Percentiles rank a stretch among this genome's conserved stretches.
These are phyloP conservation scores for Carassius carassius DNA, from an alignment of 2,113 vertebrate species.

Conservation along the genomic window DNA sequence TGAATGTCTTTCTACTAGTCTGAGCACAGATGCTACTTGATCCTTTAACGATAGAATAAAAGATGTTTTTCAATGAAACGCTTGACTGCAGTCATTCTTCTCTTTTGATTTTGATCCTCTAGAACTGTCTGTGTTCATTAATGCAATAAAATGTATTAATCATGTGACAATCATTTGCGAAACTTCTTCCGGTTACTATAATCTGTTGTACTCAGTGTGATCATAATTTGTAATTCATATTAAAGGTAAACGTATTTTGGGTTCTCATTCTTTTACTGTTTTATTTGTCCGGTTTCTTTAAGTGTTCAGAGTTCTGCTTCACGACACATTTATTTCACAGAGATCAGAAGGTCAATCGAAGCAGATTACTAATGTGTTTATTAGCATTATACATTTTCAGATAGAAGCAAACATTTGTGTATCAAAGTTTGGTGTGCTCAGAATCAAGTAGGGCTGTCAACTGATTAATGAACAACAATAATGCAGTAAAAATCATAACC, in stretches of 20 bases:
- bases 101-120: not conserved
- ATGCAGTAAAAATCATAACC: not conserved
- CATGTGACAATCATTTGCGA: not conserved
- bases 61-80: constrained; percentile 56
- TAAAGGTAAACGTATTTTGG: not conserved
- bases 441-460: not conserved
- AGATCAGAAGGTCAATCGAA: not conserved
- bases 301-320: too few relatives aligned
- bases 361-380: not conserved
- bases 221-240: constrained; percentile 16
- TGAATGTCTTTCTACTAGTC: constrained; percentile 61
- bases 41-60: constrained; percentile 61
- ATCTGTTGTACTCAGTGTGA: not conserved
- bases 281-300: not conserved
- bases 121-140: not conserved
- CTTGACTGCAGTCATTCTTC: not conserved
- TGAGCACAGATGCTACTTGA: constrained; percentile 55
- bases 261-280: not conserved
- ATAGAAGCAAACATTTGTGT: not conserved
- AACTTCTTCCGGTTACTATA: not conserved
- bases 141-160: not conserved
- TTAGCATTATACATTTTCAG: not conserved
- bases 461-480: not conserved
- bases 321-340: not conserved
- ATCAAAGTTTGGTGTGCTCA: not conserved